These are phyloP conservation scores for Holothuria leucospilota DNA, from an alignment of 53 echinoderm and acorn worm species.

Conservation along the genomic window DNA sequence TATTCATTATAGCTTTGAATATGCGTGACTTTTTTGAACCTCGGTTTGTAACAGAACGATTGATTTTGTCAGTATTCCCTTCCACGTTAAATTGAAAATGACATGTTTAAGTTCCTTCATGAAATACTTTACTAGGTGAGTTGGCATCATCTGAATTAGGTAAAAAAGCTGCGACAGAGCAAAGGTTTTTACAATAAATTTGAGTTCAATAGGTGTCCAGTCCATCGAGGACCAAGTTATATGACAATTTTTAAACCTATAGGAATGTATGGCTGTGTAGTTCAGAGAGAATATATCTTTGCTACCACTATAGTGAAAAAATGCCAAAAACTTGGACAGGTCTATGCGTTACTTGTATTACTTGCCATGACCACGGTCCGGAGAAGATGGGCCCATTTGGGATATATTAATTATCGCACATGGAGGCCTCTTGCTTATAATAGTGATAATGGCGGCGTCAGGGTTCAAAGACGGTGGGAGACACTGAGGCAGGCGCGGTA, in stretches of 20 bases:
- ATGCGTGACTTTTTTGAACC: not conserved
- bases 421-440: too few relatives aligned
- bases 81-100: not conserved
- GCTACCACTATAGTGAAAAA: too few relatives aligned
- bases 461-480: too few relatives aligned
- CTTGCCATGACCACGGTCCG: not conserved
- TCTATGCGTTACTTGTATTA: not conserved
- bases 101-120: not conserved
- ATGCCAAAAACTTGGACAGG: not conserved
- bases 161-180: not conserved
- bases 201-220: not conserved
- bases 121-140: not conserved
- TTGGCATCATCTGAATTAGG: not conserved
- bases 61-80: not conserved
- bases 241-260: not conserved
- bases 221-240: not conserved
- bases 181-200: not conserved
- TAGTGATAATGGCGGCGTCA: too few relatives aligned
- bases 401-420: too few relatives aligned
- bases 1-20: not conserved
- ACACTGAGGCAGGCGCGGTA: too few relatives aligned
- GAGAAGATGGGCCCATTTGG: too few relatives aligned
- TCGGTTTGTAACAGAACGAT: not conserved
- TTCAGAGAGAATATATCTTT: too few relatives aligned
- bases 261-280: too few relatives aligned